A percentile compares a stretch with the other conserved stretches of the same genome.
Evolutionary conservation across 1,140 invertebrate species (phyloP).

Genomic region (Cepaea nemoralis): DNA sequence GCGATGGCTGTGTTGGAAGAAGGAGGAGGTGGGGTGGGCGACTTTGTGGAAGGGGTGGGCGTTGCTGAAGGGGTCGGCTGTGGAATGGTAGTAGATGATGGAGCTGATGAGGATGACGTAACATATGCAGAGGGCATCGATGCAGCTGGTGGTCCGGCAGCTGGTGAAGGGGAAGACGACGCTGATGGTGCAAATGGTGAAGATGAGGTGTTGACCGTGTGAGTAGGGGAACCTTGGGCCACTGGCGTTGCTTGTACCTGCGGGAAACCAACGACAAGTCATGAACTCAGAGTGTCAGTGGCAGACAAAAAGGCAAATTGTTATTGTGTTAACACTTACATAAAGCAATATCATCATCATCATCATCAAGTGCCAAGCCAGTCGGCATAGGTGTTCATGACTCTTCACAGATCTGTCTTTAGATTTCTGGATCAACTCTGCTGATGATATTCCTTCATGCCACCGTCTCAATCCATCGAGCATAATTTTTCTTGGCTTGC

Average conservation of each 20-base stretch:
- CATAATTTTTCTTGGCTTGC: too few relatives aligned
- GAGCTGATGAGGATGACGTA: conserved; percentile 22
- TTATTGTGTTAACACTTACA: too few relatives aligned
- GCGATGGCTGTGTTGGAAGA: conserved; percentile 9
- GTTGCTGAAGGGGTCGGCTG: conserved; percentile 35
- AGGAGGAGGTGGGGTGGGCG: not conserved
- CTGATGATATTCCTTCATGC: too few relatives aligned
- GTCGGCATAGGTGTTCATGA: too few relatives aligned
- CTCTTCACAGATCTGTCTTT: not conserved
- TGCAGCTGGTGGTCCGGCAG: conserved; percentile 28
- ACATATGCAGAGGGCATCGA: not conserved
- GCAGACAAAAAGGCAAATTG: not conserved
- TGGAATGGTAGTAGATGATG: not conserved
- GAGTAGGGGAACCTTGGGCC: conserved; percentile 50
- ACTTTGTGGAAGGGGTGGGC: conserved; percentile 4
- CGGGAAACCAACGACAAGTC: not conserved
- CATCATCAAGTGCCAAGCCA: too few relatives aligned
- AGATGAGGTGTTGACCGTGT: conserved; percentile 41
- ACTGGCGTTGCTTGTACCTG: conserved; percentile 42
- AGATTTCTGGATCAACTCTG: too few relatives aligned
- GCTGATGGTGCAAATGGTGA: conserved; percentile 37
- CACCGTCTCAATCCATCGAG: too few relatives aligned
- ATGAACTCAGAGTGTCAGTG: not conserved
- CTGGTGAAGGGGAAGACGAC: conserved; percentile 13
- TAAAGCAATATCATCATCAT: too few relatives aligned